A percentile compares a stretch with the other conserved stretches of the same genome.
Evolutionary conservation across 2,888 invertebrate genomes (phyloP).

Genomic region (Pammene aurita): DNA sequence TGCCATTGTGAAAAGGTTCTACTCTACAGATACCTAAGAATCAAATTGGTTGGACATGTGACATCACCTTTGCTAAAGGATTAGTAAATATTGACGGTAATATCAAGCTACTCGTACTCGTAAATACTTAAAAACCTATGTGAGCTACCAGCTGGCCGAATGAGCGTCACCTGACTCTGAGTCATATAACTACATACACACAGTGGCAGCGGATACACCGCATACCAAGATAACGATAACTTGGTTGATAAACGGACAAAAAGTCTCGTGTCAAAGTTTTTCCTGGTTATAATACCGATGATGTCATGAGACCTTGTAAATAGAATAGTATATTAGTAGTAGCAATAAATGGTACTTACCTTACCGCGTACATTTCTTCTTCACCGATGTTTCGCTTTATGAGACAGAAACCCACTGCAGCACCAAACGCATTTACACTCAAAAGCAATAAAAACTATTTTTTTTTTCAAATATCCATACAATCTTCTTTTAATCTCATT

Average conservation of each 20-base stretch:
- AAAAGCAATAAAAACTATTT: no score
- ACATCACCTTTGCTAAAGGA: not conserved
- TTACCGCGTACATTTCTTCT: constrained; percentile 9
- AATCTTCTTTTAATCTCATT: no score
- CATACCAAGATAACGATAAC: constrained; percentile 23
- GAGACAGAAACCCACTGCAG: not conserved
- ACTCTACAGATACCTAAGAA: no score
- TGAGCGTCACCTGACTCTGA: constrained; percentile 49
- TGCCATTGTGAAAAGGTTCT: no score
- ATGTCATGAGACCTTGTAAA: constrained; percentile 16
- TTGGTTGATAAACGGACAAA: constrained; percentile 11
- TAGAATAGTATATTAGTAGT: not conserved
- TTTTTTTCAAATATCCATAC: no score
- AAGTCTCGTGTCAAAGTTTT: constrained; percentile 1
- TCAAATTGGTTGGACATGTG: not conserved
- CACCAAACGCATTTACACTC: not conserved
- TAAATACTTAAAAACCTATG: constrained; percentile 45
- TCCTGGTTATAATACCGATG: constrained; percentile 8
- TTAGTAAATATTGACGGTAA: not conserved
- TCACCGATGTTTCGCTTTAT: not conserved
- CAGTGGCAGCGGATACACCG: constrained; percentile 25
- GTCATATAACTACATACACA: constrained; percentile 40
- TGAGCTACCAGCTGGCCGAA: constrained; percentile 41
- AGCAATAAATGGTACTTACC: constrained; percentile 38
- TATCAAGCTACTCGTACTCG: not conserved